phyloP scores from a whole-genome alignment of 2,888 invertebrate genomes.

The Alcis repandata region DNA sequence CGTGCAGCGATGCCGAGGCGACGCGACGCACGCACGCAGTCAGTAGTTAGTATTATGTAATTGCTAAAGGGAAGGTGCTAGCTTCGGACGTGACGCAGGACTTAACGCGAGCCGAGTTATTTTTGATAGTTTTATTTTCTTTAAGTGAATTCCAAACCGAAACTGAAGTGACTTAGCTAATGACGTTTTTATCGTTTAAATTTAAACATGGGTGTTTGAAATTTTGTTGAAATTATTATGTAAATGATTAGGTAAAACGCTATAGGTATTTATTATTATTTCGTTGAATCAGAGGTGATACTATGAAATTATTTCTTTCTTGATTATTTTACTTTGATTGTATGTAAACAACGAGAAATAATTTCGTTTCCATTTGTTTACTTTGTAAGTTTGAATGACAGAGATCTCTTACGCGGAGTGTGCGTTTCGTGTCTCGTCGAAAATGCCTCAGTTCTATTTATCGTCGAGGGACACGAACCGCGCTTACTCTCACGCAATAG shows the following conservation, averaged over 20 bases:
- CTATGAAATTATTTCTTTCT: slow-evolving; percentile 86
- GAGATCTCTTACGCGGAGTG: slow-evolving; percentile 60
- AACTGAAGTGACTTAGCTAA: slow-evolving; percentile 83
- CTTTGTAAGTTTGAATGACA: slow-evolving; percentile 56
- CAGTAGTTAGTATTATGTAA: slow-evolving; percentile 85
- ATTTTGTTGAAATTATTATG: slow-evolving; percentile 86
- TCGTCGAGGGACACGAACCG: slow-evolving; percentile 14
- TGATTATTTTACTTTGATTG: slow-evolving; percentile 80
- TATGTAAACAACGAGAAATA: slow-evolving; percentile 73
- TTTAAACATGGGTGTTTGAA: slow-evolving; percentile 82
- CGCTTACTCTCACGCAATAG: slow-evolving; percentile 47
- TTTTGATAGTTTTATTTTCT: slow-evolving; percentile 86
- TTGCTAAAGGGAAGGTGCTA: slow-evolving; percentile 86
- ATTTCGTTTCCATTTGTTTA: slow-evolving; percentile 70
- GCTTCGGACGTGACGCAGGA: slow-evolving; percentile 86
- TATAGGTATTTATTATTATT: slow-evolving; percentile 82
- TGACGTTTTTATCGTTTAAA: slow-evolving; percentile 80
- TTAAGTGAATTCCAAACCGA: slow-evolving; percentile 84
- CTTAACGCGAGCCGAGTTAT: slow-evolving; percentile 85
- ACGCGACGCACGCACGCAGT: slow-evolving; percentile 74
- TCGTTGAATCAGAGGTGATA: slow-evolving; percentile 81
- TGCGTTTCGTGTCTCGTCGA: slow-evolving; percentile 45
- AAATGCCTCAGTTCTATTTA: slow-evolving; percentile 38
- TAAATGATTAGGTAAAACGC: slow-evolving; percentile 83
- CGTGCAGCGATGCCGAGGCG: slow-evolving; percentile 58